Evolutionary conservation across 2,888 invertebrate genomes (phyloP).

Genomic region (Trissolcus japonicus): DNA sequence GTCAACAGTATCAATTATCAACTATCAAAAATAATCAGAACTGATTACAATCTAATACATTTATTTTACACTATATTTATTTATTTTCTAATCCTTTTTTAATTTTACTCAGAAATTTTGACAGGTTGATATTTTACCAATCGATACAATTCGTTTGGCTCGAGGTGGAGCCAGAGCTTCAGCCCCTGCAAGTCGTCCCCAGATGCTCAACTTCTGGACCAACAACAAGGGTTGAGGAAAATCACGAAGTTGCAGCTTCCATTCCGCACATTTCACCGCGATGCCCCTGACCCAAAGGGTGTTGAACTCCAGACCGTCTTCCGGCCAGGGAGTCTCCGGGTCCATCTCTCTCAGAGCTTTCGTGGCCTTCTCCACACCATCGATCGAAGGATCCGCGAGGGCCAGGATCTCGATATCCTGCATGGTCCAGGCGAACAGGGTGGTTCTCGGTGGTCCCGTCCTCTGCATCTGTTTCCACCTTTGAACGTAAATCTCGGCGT

Average conservation of each 20-base stretch:
- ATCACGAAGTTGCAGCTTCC: slow-evolving; percentile 93
- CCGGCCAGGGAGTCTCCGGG: slow-evolving; percentile 93
- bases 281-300: slow-evolving; percentile 96
- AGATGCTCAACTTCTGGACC: slow-evolving; percentile 88
- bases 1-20: too few species aligned
- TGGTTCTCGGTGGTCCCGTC: slow-evolving; percentile 80
- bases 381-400: slow-evolving; percentile 91
- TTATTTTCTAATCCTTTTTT: too few species aligned
- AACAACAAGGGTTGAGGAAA: slow-evolving; percentile 95
- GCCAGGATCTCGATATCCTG: slow-evolving; percentile 84
- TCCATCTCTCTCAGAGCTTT: slow-evolving; percentile 88
- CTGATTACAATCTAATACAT: neutral
- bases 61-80: too few species aligned
- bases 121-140: slow-evolving; percentile 69
- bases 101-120: neutral
- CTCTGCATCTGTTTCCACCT: slow-evolving; percentile 86
- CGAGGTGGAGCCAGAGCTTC: slow-evolving; percentile 88
- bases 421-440: slow-evolving; percentile 92
- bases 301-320: slow-evolving; percentile 90
- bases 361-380: slow-evolving; percentile 87
- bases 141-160: slow-evolving; percentile 86
- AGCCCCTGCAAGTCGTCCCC: slow-evolving; percentile 93
- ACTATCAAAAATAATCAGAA: too few species aligned
- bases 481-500: slow-evolving; percentile 97
- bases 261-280: slow-evolving; percentile 87